These are phyloP conservation scores for Montipora efflorescens DNA, from an alignment of 64 coral and sea anemone species.

Conservation along the genomic window DNA sequence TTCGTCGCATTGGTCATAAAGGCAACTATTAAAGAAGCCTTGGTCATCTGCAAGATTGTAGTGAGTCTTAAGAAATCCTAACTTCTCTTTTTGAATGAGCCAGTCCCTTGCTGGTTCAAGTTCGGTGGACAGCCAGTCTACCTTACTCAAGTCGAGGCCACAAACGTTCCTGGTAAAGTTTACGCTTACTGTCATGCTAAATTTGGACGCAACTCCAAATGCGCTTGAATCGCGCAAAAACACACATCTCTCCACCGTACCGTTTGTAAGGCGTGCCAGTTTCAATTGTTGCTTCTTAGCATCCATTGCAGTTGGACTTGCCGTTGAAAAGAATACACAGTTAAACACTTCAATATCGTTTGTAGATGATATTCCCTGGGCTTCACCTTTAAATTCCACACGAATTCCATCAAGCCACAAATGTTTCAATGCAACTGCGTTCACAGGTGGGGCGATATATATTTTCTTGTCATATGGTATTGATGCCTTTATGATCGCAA, in stretches of 20 bases:
- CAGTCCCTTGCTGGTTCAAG: background rate
- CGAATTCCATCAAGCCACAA: conserved; percentile 31
- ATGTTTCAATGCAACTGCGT: background rate
- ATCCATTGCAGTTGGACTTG: background rate
- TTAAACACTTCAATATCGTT: background rate
- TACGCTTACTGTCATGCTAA: background rate
- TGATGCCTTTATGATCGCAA: conserved; percentile 3
- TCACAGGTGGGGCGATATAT: background rate
- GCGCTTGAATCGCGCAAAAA: conserved; percentile 20
- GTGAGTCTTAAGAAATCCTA: background rate
- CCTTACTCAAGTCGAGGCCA: conserved; percentile 28
- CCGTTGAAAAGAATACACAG: conserved; percentile 14
- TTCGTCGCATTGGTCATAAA: conserved; percentile 3
- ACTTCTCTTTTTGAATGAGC: background rate
- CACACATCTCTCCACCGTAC: background rate
- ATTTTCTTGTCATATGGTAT: background rate
- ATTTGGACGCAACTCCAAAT: conserved; percentile 4
- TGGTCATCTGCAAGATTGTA: conserved; percentile 15
- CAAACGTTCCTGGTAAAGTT: background rate
- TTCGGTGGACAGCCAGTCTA: conserved; percentile 23
- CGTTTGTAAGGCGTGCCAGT: background rate
- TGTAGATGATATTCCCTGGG: background rate
- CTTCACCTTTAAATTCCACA: background rate
- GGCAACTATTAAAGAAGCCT: conserved; percentile 23
- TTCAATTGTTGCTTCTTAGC: background rate